Evolutionary conservation across 2,797 vertebrate genomes (phyloP).

Genomic region (Distichodus sexfasciatus): DNA sequence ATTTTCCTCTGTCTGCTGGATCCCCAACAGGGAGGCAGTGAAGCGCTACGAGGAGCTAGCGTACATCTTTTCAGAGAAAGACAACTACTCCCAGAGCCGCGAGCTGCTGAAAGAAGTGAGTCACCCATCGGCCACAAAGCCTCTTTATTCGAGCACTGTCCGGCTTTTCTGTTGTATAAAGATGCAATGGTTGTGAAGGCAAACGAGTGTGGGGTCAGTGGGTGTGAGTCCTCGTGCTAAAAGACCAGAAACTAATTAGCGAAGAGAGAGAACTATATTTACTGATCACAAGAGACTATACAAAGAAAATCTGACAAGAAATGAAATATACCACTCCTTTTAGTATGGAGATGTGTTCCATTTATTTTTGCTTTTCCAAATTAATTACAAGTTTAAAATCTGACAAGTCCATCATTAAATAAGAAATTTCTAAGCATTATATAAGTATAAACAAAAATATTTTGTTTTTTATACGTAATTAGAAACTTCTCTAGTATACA

Average conservation of each 20-base stretch:
- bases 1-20: not conserved
- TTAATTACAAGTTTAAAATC: too few relatives aligned
- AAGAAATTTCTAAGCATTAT: too few relatives aligned
- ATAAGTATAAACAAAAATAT: too few relatives aligned
- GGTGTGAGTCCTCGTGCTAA: not conserved
- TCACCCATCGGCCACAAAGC: constrained; percentile 11
- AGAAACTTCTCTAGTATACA: too few relatives aligned
- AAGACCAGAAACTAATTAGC: not conserved
- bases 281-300: not conserved
- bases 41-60: constrained; percentile 80
- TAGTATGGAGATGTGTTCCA: not conserved
- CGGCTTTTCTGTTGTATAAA: not conserved
- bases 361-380: too few relatives aligned
- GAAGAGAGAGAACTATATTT: not conserved
- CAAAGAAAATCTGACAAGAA: not conserved
- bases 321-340: too few relatives aligned
- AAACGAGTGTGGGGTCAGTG: not conserved
- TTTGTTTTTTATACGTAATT: too few relatives aligned
- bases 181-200: not conserved
- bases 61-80: constrained; percentile 86
- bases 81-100: constrained; percentile 89
- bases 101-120: constrained; percentile 84
- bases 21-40: constrained; percentile 71
- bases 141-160: not conserved
- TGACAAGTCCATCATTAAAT: too few relatives aligned